Percentiles rank a stretch among this genome's conserved stretches.
phyloP scores from a whole-genome alignment of 1,140 invertebrate genomes.

The Drosophila bipectinata region DNA sequence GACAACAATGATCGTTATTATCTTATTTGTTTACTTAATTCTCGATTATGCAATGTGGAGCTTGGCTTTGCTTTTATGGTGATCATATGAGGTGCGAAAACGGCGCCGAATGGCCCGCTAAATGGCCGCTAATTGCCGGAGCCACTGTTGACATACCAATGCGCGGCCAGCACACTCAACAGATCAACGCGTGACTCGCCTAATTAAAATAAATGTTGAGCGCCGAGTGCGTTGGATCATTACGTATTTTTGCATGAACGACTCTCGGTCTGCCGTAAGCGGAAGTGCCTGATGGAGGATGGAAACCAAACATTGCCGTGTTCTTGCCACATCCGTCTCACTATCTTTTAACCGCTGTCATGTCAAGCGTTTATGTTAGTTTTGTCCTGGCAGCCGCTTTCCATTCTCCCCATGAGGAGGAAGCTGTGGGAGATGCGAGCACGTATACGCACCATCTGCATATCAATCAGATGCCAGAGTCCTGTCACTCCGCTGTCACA shows the following conservation, averaged over 20 bases:
- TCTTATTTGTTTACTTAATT: conserved; percentile 16
- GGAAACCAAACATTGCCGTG: conserved; percentile 6
- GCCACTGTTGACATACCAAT: conserved; percentile 12
- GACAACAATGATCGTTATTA: neutral
- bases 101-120: conserved; percentile 18
- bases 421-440: conserved; percentile 26
- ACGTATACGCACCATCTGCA: conserved; percentile 61
- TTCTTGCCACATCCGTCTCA: conserved; percentile 42
- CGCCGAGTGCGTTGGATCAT: conserved; percentile 18
- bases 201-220: conserved; percentile 53
- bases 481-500: conserved; percentile 73
- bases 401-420: conserved; percentile 11
- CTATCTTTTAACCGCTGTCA: conserved; percentile 42
- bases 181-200: conserved; percentile 26
- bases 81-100: conserved; percentile 47
- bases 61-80: conserved; percentile 20
- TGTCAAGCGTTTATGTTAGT: conserved; percentile 45
- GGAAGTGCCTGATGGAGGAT: conserved; percentile 21
- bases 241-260: conserved; percentile 54
- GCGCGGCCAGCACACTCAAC: conserved; percentile 35
- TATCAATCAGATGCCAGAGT: conserved; percentile 73
- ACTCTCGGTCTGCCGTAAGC: conserved; percentile 3
- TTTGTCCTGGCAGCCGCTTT: conserved; percentile 12
- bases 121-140: conserved; percentile 39
- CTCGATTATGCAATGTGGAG: conserved; percentile 28